Conservation (phyloP, 2,888 invertebrate species). For the Phania funesta region DNA sequence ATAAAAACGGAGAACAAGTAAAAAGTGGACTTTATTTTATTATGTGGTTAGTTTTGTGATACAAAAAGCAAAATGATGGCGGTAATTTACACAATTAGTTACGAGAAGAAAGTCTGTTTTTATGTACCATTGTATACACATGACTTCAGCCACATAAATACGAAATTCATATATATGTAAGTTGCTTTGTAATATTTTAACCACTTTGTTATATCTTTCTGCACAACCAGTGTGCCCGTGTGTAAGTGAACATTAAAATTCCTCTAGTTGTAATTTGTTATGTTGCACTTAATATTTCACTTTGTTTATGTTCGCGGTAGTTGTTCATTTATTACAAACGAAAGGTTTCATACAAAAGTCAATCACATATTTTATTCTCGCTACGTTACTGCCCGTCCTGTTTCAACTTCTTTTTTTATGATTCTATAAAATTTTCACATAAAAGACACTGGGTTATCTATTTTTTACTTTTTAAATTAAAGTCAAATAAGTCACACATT, state of each 20-base stretch:
- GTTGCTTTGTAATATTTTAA: conserved; percentile 8
- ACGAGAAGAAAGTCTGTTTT: too few relatives aligned
- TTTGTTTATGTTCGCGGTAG: background rate
- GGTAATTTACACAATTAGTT: too few relatives aligned
- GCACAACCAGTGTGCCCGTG: background rate
- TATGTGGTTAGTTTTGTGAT: conserved; percentile 48
- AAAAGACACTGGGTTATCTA: conserved; percentile 36
- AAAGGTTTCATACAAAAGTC: conserved; percentile 34
- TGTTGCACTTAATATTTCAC: background rate
- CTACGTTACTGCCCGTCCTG: conserved; percentile 8
- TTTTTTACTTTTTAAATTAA: conserved; percentile 36
- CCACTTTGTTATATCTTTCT: background rate
- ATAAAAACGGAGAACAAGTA: background rate
- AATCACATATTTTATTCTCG: conserved; percentile 22
- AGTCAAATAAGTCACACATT: background rate
- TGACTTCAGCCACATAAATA: too few relatives aligned
- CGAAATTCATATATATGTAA: too few relatives aligned
- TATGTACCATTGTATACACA: too few relatives aligned
- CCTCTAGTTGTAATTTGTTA: conserved; percentile 22
- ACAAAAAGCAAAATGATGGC: conserved; percentile 26
- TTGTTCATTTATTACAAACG: conserved; percentile 35
- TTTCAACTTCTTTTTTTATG: conserved; percentile 10
- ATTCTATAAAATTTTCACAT: conserved; percentile 46
- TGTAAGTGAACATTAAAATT: background rate
- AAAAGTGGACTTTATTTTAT: conserved; percentile 11